Base-by-base conservation (phyloP, 2,888 invertebrate species). In the Sinohyriopsis cumingii region DNA sequence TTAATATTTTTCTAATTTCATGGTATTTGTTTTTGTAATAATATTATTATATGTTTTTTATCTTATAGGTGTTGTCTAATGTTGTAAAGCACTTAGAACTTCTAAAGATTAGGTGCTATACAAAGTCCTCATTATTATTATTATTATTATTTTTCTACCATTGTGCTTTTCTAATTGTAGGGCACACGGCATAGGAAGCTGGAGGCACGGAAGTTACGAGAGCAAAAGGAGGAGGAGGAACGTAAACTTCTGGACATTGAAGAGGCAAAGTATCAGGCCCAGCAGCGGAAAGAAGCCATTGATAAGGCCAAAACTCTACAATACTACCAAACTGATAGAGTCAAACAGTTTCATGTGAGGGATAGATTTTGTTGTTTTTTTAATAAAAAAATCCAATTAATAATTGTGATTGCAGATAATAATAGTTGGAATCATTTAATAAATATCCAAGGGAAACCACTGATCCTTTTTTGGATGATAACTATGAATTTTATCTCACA, bases 261-360 rank as follows among this genome's bases (percentile, higher is more conserved):
- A 67, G 89, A 90, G 75, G 90, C 89, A 1, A 85, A 89, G 73
- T 88, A 79, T 68, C 89, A 89, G 72, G 89, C 89, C 9, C 79
- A 85, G 65, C 82, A 88, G 73, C 80, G 90, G 22, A 86, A 84
- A 73, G 89, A 87, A 65, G 88, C 89, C 19, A 89, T 90, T 64
- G 90, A 90, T 63, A 88, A 87, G 73, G 90, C 90, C 18, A 90
- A 90, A 75, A 87, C 87, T 55, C 86, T 87, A 70, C 89, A 89
- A 79, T 90, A 90, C 76, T 90, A 89, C 68, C 89, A 90, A 76
- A 90, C 90, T 64, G 90, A 90, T 74, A 76, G 90, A 68, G 87
- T 90, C 61, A 90, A 89, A 79, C 80, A 80, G 56, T 90, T 90
- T 81, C 90, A 90, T 84, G 90, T 90, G 79, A 85, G 88, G 81